A percentile compares a stretch with the other conserved stretches of the same genome.
phyloP scores from a whole-genome alignment of 2,797 vertebrate genomes.

The Micromesistius poutassou region DNA sequence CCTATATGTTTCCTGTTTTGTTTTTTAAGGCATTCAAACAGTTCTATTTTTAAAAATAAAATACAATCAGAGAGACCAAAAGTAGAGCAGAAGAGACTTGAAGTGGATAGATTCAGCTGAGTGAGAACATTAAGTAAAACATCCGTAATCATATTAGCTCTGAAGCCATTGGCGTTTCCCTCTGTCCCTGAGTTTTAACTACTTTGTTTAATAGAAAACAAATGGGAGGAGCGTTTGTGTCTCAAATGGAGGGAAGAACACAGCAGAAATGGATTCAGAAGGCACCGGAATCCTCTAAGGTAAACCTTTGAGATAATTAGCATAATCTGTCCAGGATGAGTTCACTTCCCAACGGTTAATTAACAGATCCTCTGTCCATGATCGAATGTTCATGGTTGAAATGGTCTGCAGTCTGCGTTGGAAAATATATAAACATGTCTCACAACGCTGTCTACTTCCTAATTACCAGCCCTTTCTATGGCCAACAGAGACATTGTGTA shows the following conservation, averaged over 20 bases:
- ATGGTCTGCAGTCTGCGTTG: constrained; percentile 37
- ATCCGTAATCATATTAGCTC: not conserved
- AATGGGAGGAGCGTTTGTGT: constrained; percentile 25
- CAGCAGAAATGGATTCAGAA: constrained; percentile 42
- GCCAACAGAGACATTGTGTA: constrained; percentile 44
- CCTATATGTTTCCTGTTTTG: constrained; percentile 34
- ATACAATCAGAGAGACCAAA: not conserved
- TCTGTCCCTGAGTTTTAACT: constrained; percentile 5
- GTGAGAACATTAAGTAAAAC: not conserved
- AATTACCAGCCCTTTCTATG: constrained; percentile 28
- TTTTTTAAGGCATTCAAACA: not conserved
- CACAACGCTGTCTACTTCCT: not conserved
- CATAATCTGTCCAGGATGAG: constrained; percentile 60
- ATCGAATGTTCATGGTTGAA: constrained; percentile 41
- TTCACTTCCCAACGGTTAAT: constrained; percentile 63
- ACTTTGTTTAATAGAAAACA: constrained; percentile 28
- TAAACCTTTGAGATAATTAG: constrained; percentile 58
- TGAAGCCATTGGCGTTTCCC: constrained; percentile 7
- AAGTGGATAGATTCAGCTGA: not conserved
- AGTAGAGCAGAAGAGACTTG: not conserved
- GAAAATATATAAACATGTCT: constrained; percentile 11
- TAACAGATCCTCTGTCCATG: constrained; percentile 50
- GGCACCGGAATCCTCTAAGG: constrained; percentile 54
- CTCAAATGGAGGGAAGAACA: constrained; percentile 38
- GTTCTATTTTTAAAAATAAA: not conserved